Evolutionary conservation across 2,113 vertebrate species (phyloP).

Genomic region (Rhinoderma darwinii): DNA sequence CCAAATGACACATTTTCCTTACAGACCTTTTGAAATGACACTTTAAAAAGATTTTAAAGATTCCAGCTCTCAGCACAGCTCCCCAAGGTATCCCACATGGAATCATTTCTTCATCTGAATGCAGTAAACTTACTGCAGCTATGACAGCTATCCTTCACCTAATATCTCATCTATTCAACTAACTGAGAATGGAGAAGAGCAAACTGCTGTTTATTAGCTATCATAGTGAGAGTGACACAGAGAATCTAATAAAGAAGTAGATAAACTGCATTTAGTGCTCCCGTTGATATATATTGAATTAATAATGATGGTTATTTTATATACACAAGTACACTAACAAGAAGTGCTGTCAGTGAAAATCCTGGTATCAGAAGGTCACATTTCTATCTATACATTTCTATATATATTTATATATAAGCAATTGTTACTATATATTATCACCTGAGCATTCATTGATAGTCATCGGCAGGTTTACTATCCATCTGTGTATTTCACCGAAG

Average conservation of each 20-base stretch:
- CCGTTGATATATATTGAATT: background rate
- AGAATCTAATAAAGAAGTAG: background rate
- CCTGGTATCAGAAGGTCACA: background rate
- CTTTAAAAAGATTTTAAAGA: conserved; percentile 53
- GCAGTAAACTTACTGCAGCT: background rate
- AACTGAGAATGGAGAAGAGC: background rate
- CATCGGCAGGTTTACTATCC: background rate
- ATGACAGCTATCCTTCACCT: conserved; percentile 23
- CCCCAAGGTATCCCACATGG: conserved; percentile 18
- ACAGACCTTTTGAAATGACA: conserved; percentile 49
- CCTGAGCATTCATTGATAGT: background rate
- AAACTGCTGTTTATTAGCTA: conserved; percentile 30
- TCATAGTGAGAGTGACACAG: background rate
- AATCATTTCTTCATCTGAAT: conserved; percentile 18
- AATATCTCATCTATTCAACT: conserved; percentile 7
- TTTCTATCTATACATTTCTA: background rate
- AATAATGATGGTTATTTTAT: background rate
- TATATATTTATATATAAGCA: background rate
- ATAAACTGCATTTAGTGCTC: background rate
- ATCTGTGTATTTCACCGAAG: too few species aligned
- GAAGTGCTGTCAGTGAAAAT: background rate
- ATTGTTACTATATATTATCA: background rate
- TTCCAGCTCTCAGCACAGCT: conserved; percentile 7
- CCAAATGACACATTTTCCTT: conserved; percentile 27
- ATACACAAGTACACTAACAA: background rate